phyloP scores from a whole-genome alignment of 1,140 invertebrate genomes.

The Drosophila pandora region DNA sequence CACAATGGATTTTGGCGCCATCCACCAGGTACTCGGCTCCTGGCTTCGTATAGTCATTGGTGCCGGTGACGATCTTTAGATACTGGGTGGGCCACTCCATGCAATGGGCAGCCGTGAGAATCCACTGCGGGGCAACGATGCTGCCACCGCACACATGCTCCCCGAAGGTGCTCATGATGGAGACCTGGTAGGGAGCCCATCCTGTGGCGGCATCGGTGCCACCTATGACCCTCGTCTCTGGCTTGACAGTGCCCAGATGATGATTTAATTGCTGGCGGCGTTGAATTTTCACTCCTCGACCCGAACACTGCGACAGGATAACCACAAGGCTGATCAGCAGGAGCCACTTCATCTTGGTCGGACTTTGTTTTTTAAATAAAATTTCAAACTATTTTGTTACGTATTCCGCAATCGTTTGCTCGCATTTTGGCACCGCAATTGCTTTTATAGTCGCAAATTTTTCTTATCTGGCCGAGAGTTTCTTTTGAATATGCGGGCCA shows the following conservation, averaged over 20 bases:
- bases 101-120: slow-evolving; percentile 84
- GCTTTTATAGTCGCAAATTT: slow-evolving; percentile 57
- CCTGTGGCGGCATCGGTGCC: slow-evolving; percentile 79
- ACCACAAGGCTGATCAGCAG: slow-evolving; percentile 36
- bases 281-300: slow-evolving; percentile 13
- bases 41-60: slow-evolving; percentile 61
- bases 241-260: slow-evolving; percentile 41
- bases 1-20: slow-evolving; percentile 58
- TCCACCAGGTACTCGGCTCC: slow-evolving; percentile 64
- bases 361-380: not conserved
- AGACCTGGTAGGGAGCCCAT: slow-evolving; percentile 84
- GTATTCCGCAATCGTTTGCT: slow-evolving; percentile 48
- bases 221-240: slow-evolving; percentile 81
- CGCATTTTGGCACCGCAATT: slow-evolving; percentile 10
- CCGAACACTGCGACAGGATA: slow-evolving; percentile 29
- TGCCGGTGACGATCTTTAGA: slow-evolving; percentile 71
- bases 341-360: slow-evolving; percentile 43
- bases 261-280: slow-evolving; percentile 14
- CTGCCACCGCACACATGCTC: slow-evolving; percentile 84
- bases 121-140: slow-evolving; percentile 74
- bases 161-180: slow-evolving; percentile 75
- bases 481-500: slow-evolving; percentile 43
- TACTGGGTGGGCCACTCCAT: slow-evolving; percentile 77
- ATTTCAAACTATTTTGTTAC: slow-evolving; percentile 1
- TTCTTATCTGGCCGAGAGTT: slow-evolving; percentile 55